Evolutionary conservation across 2,888 invertebrate genomes (phyloP).

Genomic region (Aporophyla nigra): DNA sequence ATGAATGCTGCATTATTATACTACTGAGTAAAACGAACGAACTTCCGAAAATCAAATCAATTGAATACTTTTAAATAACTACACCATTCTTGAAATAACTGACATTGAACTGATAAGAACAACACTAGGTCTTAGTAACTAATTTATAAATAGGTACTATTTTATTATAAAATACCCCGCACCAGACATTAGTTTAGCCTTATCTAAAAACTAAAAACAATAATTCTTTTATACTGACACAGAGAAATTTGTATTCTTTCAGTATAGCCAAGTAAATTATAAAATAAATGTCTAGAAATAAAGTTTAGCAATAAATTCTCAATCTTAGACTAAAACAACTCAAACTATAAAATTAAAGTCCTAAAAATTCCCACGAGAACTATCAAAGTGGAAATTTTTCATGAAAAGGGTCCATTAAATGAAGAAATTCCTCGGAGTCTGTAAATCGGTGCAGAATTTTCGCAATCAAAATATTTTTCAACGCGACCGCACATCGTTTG

Average conservation of each 20-base stretch:
- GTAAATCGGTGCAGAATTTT: slow-evolving; percentile 66
- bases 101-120: too few species aligned
- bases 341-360: slow-evolving; percentile 36
- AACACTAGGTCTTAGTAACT: too few species aligned
- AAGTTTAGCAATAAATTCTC: not conserved
- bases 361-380: slow-evolving; percentile 35
- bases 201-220: too few species aligned
- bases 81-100: too few species aligned
- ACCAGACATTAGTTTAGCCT: too few species aligned
- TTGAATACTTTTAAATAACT: too few species aligned
- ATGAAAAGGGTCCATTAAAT: slow-evolving; percentile 54
- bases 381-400: slow-evolving; percentile 46
- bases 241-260: not conserved
- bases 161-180: too few species aligned
- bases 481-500: slow-evolving; percentile 56
- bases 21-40: too few species aligned
- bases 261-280: not conserved
- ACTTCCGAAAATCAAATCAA: too few species aligned
- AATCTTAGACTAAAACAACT: not conserved
- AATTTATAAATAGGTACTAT: too few species aligned
- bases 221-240: too few species aligned
- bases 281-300: not conserved
- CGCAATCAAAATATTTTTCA: slow-evolving; percentile 72
- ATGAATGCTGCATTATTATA: too few species aligned
- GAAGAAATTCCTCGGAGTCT: slow-evolving; percentile 61